Percentiles rank a stretch among this genome's conserved stretches.
phyloP scores from a whole-genome alignment of 2,888 invertebrate genomes.

The Melinaea menophilus region DNA sequence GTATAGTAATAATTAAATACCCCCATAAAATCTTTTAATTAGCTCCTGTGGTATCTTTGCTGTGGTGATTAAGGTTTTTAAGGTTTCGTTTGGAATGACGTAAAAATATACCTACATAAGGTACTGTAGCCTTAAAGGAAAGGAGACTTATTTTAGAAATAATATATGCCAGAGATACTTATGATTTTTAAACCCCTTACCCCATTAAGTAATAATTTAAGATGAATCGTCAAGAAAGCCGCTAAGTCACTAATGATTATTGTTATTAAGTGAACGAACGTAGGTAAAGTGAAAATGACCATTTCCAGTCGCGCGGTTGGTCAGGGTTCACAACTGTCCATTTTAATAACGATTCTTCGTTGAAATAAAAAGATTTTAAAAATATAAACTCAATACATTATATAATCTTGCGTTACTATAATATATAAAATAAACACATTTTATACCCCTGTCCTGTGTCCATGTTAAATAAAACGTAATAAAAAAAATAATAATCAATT shows the following conservation, averaged over 20 bases:
- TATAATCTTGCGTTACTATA: too few species aligned
- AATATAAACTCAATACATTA: too few species aligned
- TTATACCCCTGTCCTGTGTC: too few species aligned
- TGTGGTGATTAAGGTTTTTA: too few species aligned
- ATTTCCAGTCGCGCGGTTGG: not conserved
- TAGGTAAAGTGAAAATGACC: conserved; percentile 3
- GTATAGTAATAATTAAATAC: too few species aligned
- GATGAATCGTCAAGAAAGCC: conserved; percentile 5
- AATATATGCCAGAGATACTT: not conserved
- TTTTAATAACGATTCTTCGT: too few species aligned
- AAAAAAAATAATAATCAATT: too few species aligned
- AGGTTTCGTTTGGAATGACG: not conserved
- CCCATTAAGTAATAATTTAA: not conserved
- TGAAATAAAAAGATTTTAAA: too few species aligned
- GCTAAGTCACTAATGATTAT: not conserved
- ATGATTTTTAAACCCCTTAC: not conserved
- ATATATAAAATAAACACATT: too few species aligned
- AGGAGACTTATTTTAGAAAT: not conserved
- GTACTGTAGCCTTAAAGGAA: not conserved
- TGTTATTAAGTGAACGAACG: conserved; percentile 3
- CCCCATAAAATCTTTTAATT: too few species aligned
- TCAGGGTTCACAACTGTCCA: not conserved
- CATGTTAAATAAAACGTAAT: too few species aligned
- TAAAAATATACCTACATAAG: not conserved
- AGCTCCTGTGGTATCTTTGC: too few species aligned